Conservation (phyloP, 2,888 invertebrate genomes). For the Morpho helenor region DNA sequence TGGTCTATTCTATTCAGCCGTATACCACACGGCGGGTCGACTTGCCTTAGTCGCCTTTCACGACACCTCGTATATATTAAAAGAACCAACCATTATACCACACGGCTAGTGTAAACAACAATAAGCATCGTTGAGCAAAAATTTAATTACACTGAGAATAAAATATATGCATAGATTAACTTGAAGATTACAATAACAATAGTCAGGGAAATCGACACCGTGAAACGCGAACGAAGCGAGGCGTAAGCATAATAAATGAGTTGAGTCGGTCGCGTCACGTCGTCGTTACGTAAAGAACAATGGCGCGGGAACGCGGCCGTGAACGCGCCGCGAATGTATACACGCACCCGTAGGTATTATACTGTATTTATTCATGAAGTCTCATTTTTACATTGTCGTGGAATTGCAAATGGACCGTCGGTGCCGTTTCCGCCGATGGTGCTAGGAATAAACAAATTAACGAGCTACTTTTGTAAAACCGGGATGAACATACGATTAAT, state of each 20-base stretch:
- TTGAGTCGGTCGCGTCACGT: conserved; percentile 44
- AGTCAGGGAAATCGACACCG: conserved; percentile 60
- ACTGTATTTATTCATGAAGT: conserved; percentile 3
- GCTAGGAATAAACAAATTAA: background rate
- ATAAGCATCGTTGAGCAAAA: conserved; percentile 14
- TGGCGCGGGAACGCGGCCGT: conserved; percentile 67
- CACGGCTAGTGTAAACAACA: conserved; percentile 13
- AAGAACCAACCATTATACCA: too few species aligned
- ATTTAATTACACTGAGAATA: conserved; percentile 28
- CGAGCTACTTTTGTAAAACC: too few species aligned
- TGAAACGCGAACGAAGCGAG: conserved; percentile 48
- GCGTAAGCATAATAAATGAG: conserved; percentile 50
- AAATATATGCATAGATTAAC: conserved; percentile 33
- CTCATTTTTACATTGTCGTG: conserved; percentile 20
- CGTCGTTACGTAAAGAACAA: conserved; percentile 71
- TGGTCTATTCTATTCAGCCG: too few species aligned
- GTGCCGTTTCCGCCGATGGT: conserved; percentile 58
- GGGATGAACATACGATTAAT: too few species aligned
- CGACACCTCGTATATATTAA: too few species aligned
- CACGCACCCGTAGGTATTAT: background rate
- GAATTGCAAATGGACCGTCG: conserved; percentile 58
- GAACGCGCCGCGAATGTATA: conserved; percentile 50
- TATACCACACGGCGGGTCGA: too few species aligned
- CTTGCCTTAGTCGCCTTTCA: too few species aligned
- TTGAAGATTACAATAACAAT: conserved; percentile 54